These are phyloP conservation scores for Herminia tarsipennalis DNA, from an alignment of 2,888 invertebrate genomes.

Conservation along the genomic window DNA sequence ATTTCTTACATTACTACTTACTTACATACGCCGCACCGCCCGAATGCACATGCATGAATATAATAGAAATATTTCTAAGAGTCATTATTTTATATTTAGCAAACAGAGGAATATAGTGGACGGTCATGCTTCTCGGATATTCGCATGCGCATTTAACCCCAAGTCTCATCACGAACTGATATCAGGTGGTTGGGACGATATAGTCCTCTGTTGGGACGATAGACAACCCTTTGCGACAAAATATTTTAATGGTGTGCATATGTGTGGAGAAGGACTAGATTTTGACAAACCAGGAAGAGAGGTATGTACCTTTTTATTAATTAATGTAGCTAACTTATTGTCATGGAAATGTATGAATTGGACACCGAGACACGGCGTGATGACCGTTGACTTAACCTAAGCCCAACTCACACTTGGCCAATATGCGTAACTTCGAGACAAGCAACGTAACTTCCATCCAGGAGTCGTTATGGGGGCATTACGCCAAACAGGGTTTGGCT, in stretches of 20 bases:
- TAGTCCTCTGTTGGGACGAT: slow-evolving; percentile 89
- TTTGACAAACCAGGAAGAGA: slow-evolving; percentile 87
- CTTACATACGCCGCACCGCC: no score
- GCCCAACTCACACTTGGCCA: no score
- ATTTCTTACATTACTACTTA: no score
- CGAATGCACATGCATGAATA: no score
- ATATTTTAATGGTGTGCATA: slow-evolving; percentile 86
- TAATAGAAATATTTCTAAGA: not conserved
- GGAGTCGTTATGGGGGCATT: no score
- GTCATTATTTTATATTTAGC: slow-evolving; percentile 52
- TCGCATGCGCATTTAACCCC: slow-evolving; percentile 88
- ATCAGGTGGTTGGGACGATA: slow-evolving; percentile 89
- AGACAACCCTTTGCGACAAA: slow-evolving; percentile 86
- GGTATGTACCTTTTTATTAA: slow-evolving; percentile 77
- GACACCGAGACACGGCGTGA: no score
- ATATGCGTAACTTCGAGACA: no score
- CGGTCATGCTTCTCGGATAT: slow-evolving; percentile 88
- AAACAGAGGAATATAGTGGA: slow-evolving; percentile 76
- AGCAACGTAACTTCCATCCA: no score
- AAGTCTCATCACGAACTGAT: slow-evolving; percentile 87
- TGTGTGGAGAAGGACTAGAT: slow-evolving; percentile 89
- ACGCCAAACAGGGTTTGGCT: no score
- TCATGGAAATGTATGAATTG: no score
- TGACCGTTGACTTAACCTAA: no score
- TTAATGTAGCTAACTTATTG: no score